Base-by-base conservation (phyloP, 2,797 vertebrate genomes). In the Babyrousa celebensis region DNA sequence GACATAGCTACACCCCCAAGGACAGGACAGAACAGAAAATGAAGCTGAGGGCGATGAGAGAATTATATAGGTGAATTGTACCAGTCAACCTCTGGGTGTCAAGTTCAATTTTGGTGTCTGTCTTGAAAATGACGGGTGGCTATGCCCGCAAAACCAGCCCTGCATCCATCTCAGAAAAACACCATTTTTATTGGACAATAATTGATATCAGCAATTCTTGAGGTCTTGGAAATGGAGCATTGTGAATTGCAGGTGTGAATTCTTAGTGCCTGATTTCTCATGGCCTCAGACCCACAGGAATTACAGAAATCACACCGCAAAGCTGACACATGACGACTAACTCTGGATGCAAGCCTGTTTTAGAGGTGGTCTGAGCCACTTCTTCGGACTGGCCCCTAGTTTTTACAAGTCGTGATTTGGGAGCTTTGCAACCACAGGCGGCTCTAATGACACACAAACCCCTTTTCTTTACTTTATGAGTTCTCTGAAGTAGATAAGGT, bases 261-360 rank as follows among this genome's bases (percentile, higher is more conserved):
- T 36, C 78, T 36, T 9, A 0, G 10, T 11, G 2, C 15, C 65
- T 36, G 67, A 43, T 14, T 65, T 60, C 60, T 84, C 1, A 0
- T 12, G n/a, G 48, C n/a, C 20, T 1, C 0, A 3, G 58, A 65
- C 4, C 12, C 71, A 14, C 3, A 2, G 36, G 68, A 32, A 11
- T 17, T 9, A 14, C 62, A 3, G 0, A 48, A 74, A 9, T 52
- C 3, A 43, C 17, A 11, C 6, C 0, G 18, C 11, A 40, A 52
- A 56, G 15, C 12, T n/a, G 1, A 8, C 15, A 5, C 3, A 29
- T n/a, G 17, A 18, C 2, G 11, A 29, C 10, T 0, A 3, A 32
- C 15, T 12, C 1, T 8, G 16, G 7, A 6, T 0, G 0, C 65
- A 16, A 4, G 12, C 2, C 2, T 3, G 3, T 1, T 14, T 36